Percentiles rank a stretch among this genome's conserved stretches.
These are phyloP conservation scores for Balaenoptera acutorostrata DNA, from an alignment of 2,113 vertebrate species.

Conservation along the genomic window DNA sequence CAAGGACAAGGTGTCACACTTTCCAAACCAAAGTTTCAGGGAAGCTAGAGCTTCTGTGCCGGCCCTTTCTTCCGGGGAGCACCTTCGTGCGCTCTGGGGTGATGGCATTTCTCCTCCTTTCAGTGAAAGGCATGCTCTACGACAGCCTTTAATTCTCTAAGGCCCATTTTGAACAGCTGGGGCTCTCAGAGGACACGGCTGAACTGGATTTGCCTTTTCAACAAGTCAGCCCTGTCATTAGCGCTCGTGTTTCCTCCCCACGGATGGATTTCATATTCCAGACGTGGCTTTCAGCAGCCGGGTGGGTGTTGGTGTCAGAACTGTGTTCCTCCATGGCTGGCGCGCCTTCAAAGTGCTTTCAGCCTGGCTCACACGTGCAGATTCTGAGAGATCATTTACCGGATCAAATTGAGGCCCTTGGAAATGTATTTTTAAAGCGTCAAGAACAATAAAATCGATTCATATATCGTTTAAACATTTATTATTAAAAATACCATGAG, in stretches of 20 bases:
- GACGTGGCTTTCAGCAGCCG: not conserved
- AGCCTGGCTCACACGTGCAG: not conserved
- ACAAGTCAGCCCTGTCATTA: not conserved
- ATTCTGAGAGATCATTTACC: not conserved
- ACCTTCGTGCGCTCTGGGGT: rapidly evolving
- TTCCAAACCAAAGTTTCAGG: not conserved
- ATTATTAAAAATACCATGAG: not conserved
- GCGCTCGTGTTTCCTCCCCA: rapidly evolving
- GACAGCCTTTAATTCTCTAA: not conserved
- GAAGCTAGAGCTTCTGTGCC: rapidly evolving
- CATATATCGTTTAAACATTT: not conserved
- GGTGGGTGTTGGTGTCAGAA: not conserved
- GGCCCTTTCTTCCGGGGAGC: not conserved
- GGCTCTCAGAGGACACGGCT: not conserved
- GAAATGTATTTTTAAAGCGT: not conserved
- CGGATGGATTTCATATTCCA: not conserved
- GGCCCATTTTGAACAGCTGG: not conserved
- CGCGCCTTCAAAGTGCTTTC: not conserved
- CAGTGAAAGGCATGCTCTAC: not conserved
- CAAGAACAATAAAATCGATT: not conserved
- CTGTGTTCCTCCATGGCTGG: not conserved
- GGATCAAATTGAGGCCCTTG: not conserved
- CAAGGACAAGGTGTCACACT: not conserved
- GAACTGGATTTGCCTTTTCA: not conserved
- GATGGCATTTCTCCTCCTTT: not conserved